phyloP scores from a whole-genome alignment of 2,888 invertebrate genomes.

The Andrena bucephala region DNA sequence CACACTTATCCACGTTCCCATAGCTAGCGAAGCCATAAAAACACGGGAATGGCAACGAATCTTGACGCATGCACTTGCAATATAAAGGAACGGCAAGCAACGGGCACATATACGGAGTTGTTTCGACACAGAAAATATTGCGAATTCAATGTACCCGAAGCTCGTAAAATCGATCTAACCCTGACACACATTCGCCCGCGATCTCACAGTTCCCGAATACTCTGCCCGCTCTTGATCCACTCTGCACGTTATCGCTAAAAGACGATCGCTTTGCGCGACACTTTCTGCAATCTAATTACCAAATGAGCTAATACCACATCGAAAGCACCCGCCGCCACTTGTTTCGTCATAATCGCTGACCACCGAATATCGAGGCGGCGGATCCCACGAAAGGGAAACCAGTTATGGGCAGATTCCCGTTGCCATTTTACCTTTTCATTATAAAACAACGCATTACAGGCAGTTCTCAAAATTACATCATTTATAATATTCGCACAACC shows the following conservation, averaged over 20 bases:
- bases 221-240: background rate
- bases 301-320: background rate
- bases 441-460: background rate
- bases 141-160: constrained; percentile 38
- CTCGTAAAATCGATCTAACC: constrained; percentile 65
- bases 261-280: background rate
- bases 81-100: constrained; percentile 4
- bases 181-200: constrained; percentile 60
- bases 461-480: background rate
- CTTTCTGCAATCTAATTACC: constrained; percentile 8
- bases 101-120: background rate
- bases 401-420: background rate
- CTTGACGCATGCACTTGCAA: constrained; percentile 36
- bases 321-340: background rate
- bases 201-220: constrained; percentile 35
- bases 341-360: constrained; percentile 26
- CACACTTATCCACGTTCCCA: background rate
- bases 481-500: background rate
- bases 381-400: constrained; percentile 13
- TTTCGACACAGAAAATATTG: constrained; percentile 53
- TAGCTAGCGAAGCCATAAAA: constrained; percentile 24
- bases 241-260: constrained; percentile 5
- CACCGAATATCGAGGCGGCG: background rate
- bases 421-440: background rate
- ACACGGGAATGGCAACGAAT: constrained; percentile 20